Conservation (phyloP, 2,888 invertebrate species). For the Timandra comae region DNA sequence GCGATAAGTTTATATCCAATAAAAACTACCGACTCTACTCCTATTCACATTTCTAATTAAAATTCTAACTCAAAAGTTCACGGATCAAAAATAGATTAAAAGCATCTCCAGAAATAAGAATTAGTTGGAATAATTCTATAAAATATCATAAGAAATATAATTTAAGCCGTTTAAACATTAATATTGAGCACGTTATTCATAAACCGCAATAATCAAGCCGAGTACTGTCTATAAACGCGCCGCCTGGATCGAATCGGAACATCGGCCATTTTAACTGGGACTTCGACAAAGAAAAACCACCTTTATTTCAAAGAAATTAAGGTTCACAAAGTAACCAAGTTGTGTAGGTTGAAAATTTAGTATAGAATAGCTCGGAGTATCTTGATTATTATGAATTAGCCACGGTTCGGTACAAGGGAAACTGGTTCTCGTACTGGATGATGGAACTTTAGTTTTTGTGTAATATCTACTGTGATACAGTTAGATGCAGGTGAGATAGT, state of each 20-base stretch:
- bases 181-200: constrained; percentile 33
- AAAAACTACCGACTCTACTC: too few species aligned
- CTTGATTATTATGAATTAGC: constrained; percentile 59
- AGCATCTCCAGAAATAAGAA: too few species aligned
- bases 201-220: constrained; percentile 39
- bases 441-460: too few species aligned
- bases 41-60: too few species aligned
- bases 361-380: constrained; percentile 35
- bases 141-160: constrained; percentile 12
- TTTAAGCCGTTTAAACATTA: constrained; percentile 24
- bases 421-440: too few species aligned
- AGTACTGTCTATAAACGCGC: constrained; percentile 40
- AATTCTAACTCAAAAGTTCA: too few species aligned
- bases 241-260: constrained; percentile 35
- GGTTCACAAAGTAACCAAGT: not conserved
- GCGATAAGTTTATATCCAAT: too few species aligned
- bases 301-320: not conserved
- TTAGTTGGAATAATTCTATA: too few species aligned
- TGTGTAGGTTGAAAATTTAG: constrained; percentile 22
- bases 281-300: not conserved
- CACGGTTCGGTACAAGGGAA: constrained; percentile 23
- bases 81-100: too few species aligned
- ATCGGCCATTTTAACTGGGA: not conserved
- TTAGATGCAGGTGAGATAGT: too few species aligned
- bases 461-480: too few species aligned